These are phyloP conservation scores for Rousettus leschenaultii DNA, from an alignment of 2,113 vertebrate genomes.

Conservation along the genomic window DNA sequence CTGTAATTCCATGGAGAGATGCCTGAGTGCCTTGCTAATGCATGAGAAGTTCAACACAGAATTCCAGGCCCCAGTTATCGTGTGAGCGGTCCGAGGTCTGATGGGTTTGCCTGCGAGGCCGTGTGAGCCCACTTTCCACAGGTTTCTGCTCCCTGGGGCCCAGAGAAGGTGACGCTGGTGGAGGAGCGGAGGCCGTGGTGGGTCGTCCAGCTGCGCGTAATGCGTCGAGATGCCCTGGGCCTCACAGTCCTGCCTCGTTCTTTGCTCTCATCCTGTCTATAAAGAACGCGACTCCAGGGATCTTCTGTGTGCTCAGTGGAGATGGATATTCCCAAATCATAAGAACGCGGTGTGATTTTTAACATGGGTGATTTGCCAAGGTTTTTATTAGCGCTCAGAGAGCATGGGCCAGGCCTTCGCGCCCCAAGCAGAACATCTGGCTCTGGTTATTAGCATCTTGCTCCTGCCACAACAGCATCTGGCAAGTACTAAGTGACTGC, in stretches of 20 bases:
- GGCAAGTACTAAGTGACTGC: too few species aligned
- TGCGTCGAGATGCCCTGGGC: background rate
- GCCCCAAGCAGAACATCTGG: background rate
- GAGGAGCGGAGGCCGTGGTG: rapidly evolving
- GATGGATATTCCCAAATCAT: background rate
- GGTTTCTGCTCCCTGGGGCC: background rate
- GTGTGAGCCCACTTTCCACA: background rate
- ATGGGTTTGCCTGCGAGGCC: background rate
- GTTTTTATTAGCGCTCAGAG: background rate
- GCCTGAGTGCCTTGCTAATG: conserved; percentile 71
- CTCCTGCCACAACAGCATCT: rapidly evolving
- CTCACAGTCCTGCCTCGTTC: too few species aligned
- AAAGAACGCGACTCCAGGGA: background rate
- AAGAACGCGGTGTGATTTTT: background rate
- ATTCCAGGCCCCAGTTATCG: conserved; percentile 15
- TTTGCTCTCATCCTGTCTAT: background rate
- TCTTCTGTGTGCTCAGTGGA: background rate
- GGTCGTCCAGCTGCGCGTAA: rapidly evolving
- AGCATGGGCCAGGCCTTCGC: background rate
- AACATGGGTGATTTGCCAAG: background rate
- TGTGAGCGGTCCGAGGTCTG: conserved; percentile 25
- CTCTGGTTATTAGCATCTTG: background rate
- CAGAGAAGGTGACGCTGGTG: background rate
- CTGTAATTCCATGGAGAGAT: conserved; percentile 75
- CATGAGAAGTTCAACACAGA: conserved; percentile 66